Evolutionary conservation across 1,140 invertebrate genomes (phyloP).

Genomic region (Ladona fulva): DNA sequence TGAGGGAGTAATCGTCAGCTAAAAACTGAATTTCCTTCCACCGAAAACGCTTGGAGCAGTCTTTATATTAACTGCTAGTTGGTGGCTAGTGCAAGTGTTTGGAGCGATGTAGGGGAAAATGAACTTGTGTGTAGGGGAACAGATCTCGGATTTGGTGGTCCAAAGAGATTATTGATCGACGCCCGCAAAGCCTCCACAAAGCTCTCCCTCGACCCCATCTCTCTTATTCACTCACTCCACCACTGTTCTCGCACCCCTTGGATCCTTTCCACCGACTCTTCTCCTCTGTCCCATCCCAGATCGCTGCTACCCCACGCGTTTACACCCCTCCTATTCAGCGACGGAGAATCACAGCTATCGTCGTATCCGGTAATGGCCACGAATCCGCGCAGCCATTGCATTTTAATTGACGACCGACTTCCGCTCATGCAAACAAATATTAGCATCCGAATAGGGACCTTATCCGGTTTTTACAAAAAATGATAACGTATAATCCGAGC

Average conservation of each 20-base stretch:
- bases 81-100: background rate
- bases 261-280: background rate
- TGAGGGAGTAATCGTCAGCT: too few relatives aligned
- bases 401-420: background rate
- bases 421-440: background rate
- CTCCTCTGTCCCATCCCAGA: background rate
- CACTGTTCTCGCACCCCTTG: background rate
- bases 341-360: background rate
- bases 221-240: background rate
- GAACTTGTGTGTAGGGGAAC: background rate
- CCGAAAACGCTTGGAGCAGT: background rate
- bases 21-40: background rate
- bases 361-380: background rate
- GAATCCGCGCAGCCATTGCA: background rate
- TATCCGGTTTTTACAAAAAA: too few relatives aligned
- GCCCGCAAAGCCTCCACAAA: background rate
- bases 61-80: background rate
- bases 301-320: background rate
- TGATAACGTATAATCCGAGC: too few relatives aligned
- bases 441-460: background rate
- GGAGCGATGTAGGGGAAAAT: background rate
- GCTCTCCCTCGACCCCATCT: background rate
- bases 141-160: constrained; percentile 7
- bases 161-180: constrained; percentile 9
- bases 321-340: background rate